Percentiles rank a stretch among this genome's conserved stretches.
Conservation (phyloP, 2,797 vertebrate genomes). For the Lindbergichthys nudifrons region DNA sequence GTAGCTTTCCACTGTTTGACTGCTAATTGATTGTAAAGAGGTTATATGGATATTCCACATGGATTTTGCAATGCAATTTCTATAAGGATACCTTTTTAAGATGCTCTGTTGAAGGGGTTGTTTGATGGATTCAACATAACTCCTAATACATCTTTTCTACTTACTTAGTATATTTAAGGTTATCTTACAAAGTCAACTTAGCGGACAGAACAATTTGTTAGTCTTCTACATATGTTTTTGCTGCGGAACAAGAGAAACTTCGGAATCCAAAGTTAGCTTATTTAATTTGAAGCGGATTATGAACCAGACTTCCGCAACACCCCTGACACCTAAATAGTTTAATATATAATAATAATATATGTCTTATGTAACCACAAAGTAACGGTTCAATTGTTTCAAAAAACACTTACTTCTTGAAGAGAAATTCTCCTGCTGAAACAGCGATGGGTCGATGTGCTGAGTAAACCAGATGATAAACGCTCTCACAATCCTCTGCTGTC, state of each 20-base stretch:
- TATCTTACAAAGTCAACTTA: background rate
- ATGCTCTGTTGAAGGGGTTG: background rate
- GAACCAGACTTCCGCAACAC: background rate
- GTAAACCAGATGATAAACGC: constrained; percentile 97
- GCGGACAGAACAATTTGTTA: background rate
- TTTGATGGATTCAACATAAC: background rate
- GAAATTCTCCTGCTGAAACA: constrained; percentile 96
- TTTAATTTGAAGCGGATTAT: background rate
- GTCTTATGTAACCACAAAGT: background rate
- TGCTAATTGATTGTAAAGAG: background rate
- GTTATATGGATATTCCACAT: background rate
- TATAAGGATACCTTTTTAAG: background rate
- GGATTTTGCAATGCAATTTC: background rate
- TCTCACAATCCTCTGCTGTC: constrained; percentile 98
- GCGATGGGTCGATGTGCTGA: constrained; percentile 97
- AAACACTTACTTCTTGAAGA: constrained; percentile 94
- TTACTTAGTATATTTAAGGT: background rate
- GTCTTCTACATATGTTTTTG: background rate
- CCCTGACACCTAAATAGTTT: background rate
- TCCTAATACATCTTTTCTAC: background rate
- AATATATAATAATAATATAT: background rate
- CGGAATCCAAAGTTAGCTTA: background rate
- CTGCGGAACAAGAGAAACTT: background rate
- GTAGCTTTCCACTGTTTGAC: background rate
- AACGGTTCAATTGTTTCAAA: background rate